These are phyloP conservation scores for Limnodromus scolopaceus DNA, from an alignment of 2,797 vertebrate species.

Conservation along the genomic window DNA sequence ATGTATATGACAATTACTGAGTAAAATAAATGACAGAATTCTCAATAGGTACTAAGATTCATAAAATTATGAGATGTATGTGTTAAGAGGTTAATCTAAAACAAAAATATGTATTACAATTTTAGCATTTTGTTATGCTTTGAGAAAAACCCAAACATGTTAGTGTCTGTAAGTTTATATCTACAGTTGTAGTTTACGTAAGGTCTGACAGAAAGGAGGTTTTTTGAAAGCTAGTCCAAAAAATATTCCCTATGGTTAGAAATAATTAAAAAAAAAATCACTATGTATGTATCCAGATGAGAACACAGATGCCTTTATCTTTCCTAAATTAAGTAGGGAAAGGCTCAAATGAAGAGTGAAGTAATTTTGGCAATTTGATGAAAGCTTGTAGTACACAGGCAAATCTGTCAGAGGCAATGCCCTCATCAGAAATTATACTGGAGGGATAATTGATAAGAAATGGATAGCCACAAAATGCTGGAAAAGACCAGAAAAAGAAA, in stretches of 20 bases:
- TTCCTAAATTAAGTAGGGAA: neutral
- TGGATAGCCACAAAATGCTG: neutral
- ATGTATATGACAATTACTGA: neutral
- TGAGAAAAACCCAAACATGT: neutral
- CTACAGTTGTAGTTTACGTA: neutral
- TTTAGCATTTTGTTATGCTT: neutral
- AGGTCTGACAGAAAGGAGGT: neutral
- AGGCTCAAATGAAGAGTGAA: constrained; percentile 1
- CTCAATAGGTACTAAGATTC: neutral
- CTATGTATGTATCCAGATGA: neutral
- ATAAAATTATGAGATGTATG: neutral
- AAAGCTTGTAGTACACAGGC: neutral
- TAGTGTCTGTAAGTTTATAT: neutral
- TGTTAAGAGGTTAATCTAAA: neutral
- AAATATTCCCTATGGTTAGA: neutral
- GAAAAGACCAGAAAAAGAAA: neutral
- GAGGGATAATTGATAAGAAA: neutral
- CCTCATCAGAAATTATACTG: neutral
- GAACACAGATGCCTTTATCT: neutral
- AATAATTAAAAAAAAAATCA: neutral
- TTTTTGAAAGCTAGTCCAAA: neutral
- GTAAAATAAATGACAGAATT: neutral
- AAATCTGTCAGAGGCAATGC: constrained; percentile 3
- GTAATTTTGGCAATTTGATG: constrained; percentile 5
- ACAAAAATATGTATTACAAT: neutral